Base-by-base conservation (phyloP, 2,888 invertebrate genomes). In the Drosophila aldrichi region DNA sequence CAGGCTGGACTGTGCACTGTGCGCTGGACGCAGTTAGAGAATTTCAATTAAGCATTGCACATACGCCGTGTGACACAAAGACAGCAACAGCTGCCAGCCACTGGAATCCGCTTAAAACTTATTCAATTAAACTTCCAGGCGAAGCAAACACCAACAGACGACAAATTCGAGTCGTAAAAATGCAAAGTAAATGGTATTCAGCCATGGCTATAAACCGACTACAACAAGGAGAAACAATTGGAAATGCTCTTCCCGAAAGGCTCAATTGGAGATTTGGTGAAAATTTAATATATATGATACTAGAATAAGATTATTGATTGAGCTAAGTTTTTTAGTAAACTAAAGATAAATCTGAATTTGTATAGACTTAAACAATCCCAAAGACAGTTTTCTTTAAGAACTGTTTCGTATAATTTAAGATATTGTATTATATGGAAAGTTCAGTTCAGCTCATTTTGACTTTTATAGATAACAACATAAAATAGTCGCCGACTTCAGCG, bases 81-180 rank as follows among this genome's bases (percentile, higher is more conserved):
- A 38, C 52, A 54, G 54, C 38, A 57, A 52, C 71, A 63, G 69
- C 55, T 64, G 72, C 64, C 61, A 63, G 48, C 59, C 62, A 52
- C 64, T 55, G 38, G 82, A 86, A 89, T 88, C 86, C 89, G 89
- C 86, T 86, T 86, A 87, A 88, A 86, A 86, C 86, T 86, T 86
- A 86, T 88, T 86, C 84, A 86, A 86, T 86, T 89, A 87, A 86
- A 86, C 79, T 88, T 81, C 57, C 58, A 71, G 67, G 69, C 68
- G 29, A 49, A 55, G 72, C 76, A 70, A 75, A 60, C 49, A 63
- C 57, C 65, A 71, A 64, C 71, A 70, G 54, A 80, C 78, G 72
- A 82, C 81, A 81, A 88, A 84, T 86, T 80, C 60, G 60, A 78
- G 70, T 84, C 83, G 75, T 88, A 80, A 84, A 85, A 88, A 74